Conservation (phyloP, 2,113 vertebrate genomes). For the Gadus chalcogrammus region DNA sequence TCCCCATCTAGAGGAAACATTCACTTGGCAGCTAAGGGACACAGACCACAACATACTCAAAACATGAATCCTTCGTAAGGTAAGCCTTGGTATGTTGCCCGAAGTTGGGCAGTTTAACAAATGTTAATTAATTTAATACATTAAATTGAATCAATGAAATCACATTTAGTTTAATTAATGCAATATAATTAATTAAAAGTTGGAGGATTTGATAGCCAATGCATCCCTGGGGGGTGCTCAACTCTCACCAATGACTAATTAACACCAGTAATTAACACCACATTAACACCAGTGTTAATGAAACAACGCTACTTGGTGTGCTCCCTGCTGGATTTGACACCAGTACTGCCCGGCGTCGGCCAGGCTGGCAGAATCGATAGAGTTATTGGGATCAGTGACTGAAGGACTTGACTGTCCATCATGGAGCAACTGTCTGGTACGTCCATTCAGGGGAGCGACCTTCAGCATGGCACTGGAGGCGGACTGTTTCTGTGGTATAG, state of each 20-base stretch:
- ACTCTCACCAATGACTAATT: not conserved
- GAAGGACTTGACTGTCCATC: not conserved
- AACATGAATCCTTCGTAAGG: not conserved
- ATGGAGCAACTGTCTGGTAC: slow-evolving; percentile 2
- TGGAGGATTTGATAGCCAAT: no score
- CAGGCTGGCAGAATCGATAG: not conserved
- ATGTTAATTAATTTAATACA: not conserved
- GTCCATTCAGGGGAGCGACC: not conserved
- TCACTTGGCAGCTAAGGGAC: slow-evolving; percentile 16
- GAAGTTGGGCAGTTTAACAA: not conserved
- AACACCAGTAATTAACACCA: no score
- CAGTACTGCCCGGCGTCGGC: slow-evolving; percentile 3
- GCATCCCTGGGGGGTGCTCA: no score
- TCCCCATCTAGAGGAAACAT: slow-evolving; percentile 24
- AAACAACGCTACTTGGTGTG: not conserved
- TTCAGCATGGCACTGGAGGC: not conserved
- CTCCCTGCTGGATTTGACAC: not conserved
- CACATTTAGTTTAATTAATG: not conserved
- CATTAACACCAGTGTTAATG: not conserved
- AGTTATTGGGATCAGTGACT: not conserved
- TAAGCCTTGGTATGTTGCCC: slow-evolving; percentile 22
- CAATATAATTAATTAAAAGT: not conserved
- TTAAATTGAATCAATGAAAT: not conserved
- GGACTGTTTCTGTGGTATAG: not conserved
- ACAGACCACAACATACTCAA: slow-evolving; percentile 20